Conservation (phyloP, 2,888 invertebrate genomes). For the Aplocera efformata region DNA sequence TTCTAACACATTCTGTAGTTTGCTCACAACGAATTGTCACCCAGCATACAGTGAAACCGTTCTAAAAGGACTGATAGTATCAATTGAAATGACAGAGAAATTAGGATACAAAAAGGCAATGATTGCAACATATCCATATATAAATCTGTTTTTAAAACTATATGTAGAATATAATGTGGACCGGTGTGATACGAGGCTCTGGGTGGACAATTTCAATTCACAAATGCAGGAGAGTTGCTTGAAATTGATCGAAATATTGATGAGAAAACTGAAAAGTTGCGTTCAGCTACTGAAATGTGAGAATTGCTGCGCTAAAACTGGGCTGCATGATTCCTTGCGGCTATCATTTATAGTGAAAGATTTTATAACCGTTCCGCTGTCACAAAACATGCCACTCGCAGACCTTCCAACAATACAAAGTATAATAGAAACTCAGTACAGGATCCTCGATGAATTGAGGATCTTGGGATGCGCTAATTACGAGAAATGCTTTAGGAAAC, state of each 20-base stretch:
- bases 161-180: slow-evolving; percentile 46
- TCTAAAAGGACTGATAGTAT: slow-evolving; percentile 42
- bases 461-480: slow-evolving; percentile 47
- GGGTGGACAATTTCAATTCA: slow-evolving; percentile 29
- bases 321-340: slow-evolving; percentile 57
- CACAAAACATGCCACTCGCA: slow-evolving; percentile 34
- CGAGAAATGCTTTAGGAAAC: slow-evolving; percentile 52
- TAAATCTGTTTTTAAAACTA: slow-evolving; percentile 55
- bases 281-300: slow-evolving; percentile 61
- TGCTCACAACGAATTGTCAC: slow-evolving; percentile 41
- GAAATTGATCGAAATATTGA: slow-evolving; percentile 46
- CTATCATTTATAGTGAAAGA: slow-evolving; percentile 52
- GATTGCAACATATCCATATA: slow-evolving; percentile 49
- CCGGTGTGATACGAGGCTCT: slow-evolving; percentile 21
- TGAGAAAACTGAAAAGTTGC: slow-evolving; percentile 39
- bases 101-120: slow-evolving; percentile 44
- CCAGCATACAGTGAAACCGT: slow-evolving; percentile 36
- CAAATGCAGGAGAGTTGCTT: slow-evolving; percentile 42
- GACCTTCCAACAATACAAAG: slow-evolving; percentile 31
- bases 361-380: slow-evolving; percentile 40
- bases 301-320: slow-evolving; percentile 49
- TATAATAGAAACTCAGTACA: slow-evolving; percentile 46
- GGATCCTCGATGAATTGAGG: slow-evolving; percentile 42
- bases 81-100: slow-evolving; percentile 49
- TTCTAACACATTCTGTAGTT: slow-evolving; percentile 47